Evolutionary conservation across 2,797 vertebrate genomes (phyloP).

Genomic region (Anisognathus igniventris): DNA sequence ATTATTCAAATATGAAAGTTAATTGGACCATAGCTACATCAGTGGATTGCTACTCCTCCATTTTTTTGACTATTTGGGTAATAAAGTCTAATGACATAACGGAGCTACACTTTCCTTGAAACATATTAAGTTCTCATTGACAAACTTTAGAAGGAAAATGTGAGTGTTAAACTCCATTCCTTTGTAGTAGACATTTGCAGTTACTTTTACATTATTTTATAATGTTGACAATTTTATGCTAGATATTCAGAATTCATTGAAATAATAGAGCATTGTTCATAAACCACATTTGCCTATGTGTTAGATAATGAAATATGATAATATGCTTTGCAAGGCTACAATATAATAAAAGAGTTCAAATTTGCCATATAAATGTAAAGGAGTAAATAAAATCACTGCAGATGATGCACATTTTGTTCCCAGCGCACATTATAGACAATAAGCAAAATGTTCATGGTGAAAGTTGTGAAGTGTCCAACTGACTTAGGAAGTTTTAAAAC

Average conservation of each 20-base stretch:
- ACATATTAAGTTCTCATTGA: not conserved
- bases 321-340: slow-evolving; percentile 24
- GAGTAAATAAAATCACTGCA: slow-evolving; percentile 27
- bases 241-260: slow-evolving; percentile 40
- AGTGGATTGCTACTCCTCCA: not conserved
- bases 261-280: slow-evolving; percentile 33
- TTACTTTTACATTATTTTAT: slow-evolving; percentile 32
- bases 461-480: not conserved
- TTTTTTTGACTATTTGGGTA: not conserved
- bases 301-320: slow-evolving; percentile 50
- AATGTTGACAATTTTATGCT: slow-evolving; percentile 31
- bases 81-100: not conserved
- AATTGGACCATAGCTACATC: not conserved
- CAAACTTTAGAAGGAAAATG: slow-evolving; percentile 12
- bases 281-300: slow-evolving; percentile 20
- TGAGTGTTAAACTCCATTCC: not conserved
- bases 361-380: slow-evolving; percentile 22
- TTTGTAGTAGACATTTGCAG: slow-evolving; percentile 10
- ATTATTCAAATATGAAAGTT: not conserved
- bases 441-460: not conserved
- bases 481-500: not conserved
- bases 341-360: slow-evolving; percentile 7
- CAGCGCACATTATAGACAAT: not conserved
- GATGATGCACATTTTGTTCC: not conserved
- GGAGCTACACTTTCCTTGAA: not conserved